Percentiles rank a stretch among this genome's conserved stretches.
These are phyloP conservation scores for Tenthredo scrophulariae DNA, from an alignment of 2,888 invertebrate genomes.

Conservation along the genomic window DNA sequence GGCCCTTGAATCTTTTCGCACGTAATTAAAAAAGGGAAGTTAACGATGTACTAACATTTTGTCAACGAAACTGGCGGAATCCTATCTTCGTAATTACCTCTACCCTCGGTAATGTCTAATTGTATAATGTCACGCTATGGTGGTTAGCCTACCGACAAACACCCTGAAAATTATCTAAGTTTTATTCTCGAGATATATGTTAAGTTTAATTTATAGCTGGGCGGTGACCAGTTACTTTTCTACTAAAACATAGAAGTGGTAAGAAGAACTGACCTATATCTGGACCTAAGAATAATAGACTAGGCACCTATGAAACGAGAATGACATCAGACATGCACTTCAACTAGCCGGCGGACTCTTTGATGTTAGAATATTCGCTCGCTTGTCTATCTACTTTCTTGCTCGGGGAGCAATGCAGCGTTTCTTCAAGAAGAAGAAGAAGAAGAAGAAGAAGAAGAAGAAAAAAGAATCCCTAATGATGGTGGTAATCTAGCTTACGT, in stretches of 20 bases:
- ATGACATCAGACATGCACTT: slow-evolving; percentile 57
- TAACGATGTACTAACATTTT: not conserved
- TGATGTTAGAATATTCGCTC: slow-evolving; percentile 57
- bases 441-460: not conserved
- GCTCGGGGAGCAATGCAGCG: slow-evolving; percentile 28
- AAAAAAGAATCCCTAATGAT: slow-evolving; percentile 41
- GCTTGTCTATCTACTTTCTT: slow-evolving; percentile 44
- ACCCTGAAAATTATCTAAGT: not conserved
- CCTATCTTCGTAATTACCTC: not conserved
- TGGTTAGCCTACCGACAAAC: not conserved
- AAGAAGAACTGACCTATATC: slow-evolving; percentile 58
- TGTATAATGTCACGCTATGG: slow-evolving; percentile 8
- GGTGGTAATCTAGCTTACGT: slow-evolving; percentile 41
- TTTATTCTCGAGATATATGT: slow-evolving; percentile 11
- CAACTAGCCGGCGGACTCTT: slow-evolving; percentile 58
- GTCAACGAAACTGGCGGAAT: not conserved
- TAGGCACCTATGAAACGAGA: slow-evolving; percentile 56
- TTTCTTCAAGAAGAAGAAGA: slow-evolving; percentile 1
- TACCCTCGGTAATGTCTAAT: not conserved
- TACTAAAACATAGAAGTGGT: not conserved
- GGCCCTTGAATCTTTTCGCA: not conserved
- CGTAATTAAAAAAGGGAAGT: not conserved
- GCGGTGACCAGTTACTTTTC: not conserved
- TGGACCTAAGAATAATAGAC: slow-evolving; percentile 19
- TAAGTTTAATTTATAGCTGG: slow-evolving; percentile 6